Base-by-base conservation (phyloP, 2,113 vertebrate genomes). In the Gasterosteus nipponicus region DNA sequence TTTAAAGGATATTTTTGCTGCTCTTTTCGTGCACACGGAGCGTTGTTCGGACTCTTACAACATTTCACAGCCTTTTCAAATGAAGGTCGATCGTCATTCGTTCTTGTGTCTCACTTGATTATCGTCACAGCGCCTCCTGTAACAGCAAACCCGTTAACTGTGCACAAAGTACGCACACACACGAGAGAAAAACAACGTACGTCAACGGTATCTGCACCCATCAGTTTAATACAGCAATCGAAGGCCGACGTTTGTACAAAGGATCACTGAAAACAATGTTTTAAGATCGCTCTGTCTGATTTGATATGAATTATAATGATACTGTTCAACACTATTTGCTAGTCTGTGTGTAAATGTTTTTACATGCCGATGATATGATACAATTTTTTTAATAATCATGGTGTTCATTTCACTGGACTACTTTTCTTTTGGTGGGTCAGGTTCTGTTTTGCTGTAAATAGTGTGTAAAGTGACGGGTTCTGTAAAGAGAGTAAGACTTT, bases 301-400 rank as follows among this genome's bases (percentile, higher is more conserved):
- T 91, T 91, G 82, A 87, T 88, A 86, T 88, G 73, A 77, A 87
- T 79, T 71, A 33, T 47, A 47, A 80, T 33, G 44, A 87, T 64
- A 73, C 72, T 85, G 84, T 84, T 83, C 66, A 84, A 77, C 78
- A 82, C 77, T 67, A 70, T 82, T 89, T 92, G 80, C 78, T 76
- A 87, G 75, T 87, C 61, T 86, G 78, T 86, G 88, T 91, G 93
- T 91, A 89, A 89, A 91, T 64, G 87, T 89, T 91, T 91, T 91
- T 92, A 93, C 89, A 90, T 87, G 70, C 88, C 75, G 78, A 87
- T 64, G 3, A 82, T 86, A 84, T 74, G 77, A 88, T 82, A 64
- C 56, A 64, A 81, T 73, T 87, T 82, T 88, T 81, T 72, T 58
- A 82, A 82, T 86, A 65, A 38, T 57, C 68, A 77, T 89, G 90